A percentile compares a stretch with the other conserved stretches of the same genome.
These are phyloP conservation scores for Desoria tigrina DNA, from an alignment of 2,888 invertebrate species.

Conservation along the genomic window DNA sequence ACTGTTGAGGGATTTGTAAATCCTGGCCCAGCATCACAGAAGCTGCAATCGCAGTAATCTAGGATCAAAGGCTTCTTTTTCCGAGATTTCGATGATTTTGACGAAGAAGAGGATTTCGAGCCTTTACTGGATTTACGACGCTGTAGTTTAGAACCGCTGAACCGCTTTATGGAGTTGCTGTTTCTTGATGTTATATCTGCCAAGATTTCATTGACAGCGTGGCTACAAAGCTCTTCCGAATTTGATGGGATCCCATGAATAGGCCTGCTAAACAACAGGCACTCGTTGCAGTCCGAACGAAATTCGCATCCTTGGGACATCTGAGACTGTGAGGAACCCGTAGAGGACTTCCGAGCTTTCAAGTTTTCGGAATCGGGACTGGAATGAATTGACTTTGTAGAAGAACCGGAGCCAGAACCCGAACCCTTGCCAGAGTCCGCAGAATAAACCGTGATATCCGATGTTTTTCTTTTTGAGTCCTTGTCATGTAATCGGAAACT, in stretches of 20 bases:
- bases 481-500: slow-evolving; percentile 8
- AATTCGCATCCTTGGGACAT: slow-evolving; percentile 31
- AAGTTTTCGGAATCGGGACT: slow-evolving; percentile 25
- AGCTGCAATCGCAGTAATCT: slow-evolving; percentile 48
- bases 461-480: slow-evolving; percentile 35
- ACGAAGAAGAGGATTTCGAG: slow-evolving; percentile 16
- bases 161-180: slow-evolving; percentile 12
- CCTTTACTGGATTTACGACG: slow-evolving; percentile 34
- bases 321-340: slow-evolving; percentile 15
- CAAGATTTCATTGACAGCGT: neutral
- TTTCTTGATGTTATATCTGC: neutral
- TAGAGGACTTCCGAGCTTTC: slow-evolving; percentile 24
- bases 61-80: slow-evolving; percentile 39
- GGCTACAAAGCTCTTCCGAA: slow-evolving; percentile 38
- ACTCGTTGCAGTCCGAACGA: slow-evolving; percentile 41
- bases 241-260: slow-evolving; percentile 29
- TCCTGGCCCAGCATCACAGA: slow-evolving; percentile 29
- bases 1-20: neutral
- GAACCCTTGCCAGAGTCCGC: slow-evolving; percentile 52
- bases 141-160: slow-evolving; percentile 23
- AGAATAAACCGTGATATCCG: slow-evolving; percentile 44
- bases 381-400: slow-evolving; percentile 27
- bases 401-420: slow-evolving; percentile 32
- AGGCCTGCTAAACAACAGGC: slow-evolving; percentile 22
- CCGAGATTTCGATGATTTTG: slow-evolving; percentile 20